These are phyloP conservation scores for Coenonympha arcania DNA, from an alignment of 2,888 invertebrate species.

Conservation along the genomic window DNA sequence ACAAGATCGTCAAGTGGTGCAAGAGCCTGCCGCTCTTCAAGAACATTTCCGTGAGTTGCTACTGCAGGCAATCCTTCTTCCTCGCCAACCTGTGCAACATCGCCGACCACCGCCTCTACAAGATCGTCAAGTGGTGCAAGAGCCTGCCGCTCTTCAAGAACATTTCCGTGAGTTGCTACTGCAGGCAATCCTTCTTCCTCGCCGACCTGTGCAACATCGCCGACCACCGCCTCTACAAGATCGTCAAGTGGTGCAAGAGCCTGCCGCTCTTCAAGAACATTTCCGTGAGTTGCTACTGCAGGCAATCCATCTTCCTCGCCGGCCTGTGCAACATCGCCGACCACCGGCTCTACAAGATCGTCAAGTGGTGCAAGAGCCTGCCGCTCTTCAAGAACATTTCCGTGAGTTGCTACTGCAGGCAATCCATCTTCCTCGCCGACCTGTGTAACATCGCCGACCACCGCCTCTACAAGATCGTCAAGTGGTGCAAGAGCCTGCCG, in stretches of 20 bases:
- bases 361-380: conserved; percentile 98
- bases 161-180: conserved; percentile 91
- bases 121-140: conserved; percentile 99
- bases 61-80: too few species aligned
- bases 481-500: too few species aligned
- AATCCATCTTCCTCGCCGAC: too few species aligned
- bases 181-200: too few species aligned
- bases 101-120: conserved; percentile 95
- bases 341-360: conserved; percentile 95
- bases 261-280: conserved; percentile 96
- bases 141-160: conserved; percentile 96
- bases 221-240: conserved; percentile 95
- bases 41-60: too few species aligned
- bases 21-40: too few species aligned
- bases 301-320: conserved; percentile 86
- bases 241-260: conserved; percentile 99
- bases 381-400: conserved; percentile 97
- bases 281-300: conserved; percentile 87
- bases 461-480: too few species aligned
- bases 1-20: too few species aligned
- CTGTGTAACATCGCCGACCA: too few species aligned
- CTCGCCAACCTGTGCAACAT: conserved; percentile 93
- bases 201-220: conserved; percentile 94
- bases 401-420: too few species aligned
- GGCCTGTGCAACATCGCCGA: conserved; percentile 96